phyloP scores from a whole-genome alignment of 2,888 invertebrate genomes.

The Tholera decimalis region DNA sequence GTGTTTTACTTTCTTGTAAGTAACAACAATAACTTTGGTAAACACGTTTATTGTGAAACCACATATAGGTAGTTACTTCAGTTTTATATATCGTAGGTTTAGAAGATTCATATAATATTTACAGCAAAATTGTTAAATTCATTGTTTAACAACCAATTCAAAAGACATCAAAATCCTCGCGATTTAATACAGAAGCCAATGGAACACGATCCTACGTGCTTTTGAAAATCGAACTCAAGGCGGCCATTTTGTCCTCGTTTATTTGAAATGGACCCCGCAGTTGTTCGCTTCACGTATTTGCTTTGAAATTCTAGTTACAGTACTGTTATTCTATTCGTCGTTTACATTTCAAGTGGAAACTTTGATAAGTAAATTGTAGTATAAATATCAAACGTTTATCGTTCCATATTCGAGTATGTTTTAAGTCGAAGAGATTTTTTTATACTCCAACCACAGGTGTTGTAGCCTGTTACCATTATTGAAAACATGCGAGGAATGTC shows the following conservation, averaged over 20 bases:
- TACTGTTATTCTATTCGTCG: conserved; percentile 13
- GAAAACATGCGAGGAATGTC: too few relatives aligned
- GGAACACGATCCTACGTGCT: conserved; percentile 22
- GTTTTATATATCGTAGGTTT: too few relatives aligned
- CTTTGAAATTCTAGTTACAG: conserved; percentile 64
- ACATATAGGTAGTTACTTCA: too few relatives aligned
- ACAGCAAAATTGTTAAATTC: not conserved
- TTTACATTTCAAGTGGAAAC: not conserved
- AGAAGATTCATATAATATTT: too few relatives aligned
- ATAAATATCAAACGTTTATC: not conserved
- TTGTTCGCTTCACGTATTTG: conserved; percentile 36
- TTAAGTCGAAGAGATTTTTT: not conserved
- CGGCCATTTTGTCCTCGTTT: conserved; percentile 32
- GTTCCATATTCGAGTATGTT: not conserved
- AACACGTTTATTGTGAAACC: too few relatives aligned
- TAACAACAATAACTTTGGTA: too few relatives aligned
- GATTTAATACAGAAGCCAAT: not conserved
- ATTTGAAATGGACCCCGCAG: conserved; percentile 27
- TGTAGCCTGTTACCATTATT: too few relatives aligned
- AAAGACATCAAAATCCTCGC: not conserved
- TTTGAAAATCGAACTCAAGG: conserved; percentile 38
- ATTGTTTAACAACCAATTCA: not conserved
- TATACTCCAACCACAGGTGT: not conserved
- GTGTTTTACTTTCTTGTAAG: too few relatives aligned
- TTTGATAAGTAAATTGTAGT: not conserved